Conservation (phyloP, 2,113 vertebrate species). For the Mesocricetus auratus region DNA sequence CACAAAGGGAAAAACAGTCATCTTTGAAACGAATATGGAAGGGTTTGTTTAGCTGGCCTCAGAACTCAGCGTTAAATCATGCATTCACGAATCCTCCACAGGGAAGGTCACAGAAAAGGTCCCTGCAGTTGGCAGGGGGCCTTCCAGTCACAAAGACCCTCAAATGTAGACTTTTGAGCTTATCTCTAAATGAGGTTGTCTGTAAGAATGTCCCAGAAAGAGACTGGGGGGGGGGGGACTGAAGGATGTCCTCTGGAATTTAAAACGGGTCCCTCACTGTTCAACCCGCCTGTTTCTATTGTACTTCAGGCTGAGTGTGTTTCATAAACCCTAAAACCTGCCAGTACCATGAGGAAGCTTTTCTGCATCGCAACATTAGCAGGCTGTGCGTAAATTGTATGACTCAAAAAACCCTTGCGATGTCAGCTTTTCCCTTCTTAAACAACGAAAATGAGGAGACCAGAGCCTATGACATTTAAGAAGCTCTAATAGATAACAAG, state of each 20-base stretch:
- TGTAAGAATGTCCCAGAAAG: neutral
- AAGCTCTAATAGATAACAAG: neutral
- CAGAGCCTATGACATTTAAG: neutral
- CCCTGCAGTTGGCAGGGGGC: neutral
- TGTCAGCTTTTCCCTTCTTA: constrained; percentile 37
- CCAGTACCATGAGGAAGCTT: neutral
- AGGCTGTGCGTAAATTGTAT: neutral
- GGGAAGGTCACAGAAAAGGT: constrained; percentile 46
- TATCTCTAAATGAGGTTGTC: constrained; percentile 52
- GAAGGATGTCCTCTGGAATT: neutral
- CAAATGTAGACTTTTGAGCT: constrained; percentile 32
- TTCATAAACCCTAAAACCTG: constrained; percentile 13
- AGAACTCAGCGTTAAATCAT: constrained; percentile 51
- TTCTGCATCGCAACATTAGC: neutral
- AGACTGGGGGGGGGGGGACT: neutral
- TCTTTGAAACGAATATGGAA: constrained; percentile 49
- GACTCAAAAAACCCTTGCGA: neutral
- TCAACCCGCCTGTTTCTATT: neutral
- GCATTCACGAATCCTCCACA: neutral
- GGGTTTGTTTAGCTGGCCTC: constrained; percentile 40
- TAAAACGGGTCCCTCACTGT: neutral
- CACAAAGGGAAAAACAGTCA: neutral
- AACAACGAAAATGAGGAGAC: neutral
- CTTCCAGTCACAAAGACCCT: constrained; percentile 24
- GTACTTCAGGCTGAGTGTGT: neutral